Percentiles rank a stretch among this genome's conserved stretches.
Conservation (phyloP, 2,113 vertebrate species). For the Pterocles gutturalis region DNA sequence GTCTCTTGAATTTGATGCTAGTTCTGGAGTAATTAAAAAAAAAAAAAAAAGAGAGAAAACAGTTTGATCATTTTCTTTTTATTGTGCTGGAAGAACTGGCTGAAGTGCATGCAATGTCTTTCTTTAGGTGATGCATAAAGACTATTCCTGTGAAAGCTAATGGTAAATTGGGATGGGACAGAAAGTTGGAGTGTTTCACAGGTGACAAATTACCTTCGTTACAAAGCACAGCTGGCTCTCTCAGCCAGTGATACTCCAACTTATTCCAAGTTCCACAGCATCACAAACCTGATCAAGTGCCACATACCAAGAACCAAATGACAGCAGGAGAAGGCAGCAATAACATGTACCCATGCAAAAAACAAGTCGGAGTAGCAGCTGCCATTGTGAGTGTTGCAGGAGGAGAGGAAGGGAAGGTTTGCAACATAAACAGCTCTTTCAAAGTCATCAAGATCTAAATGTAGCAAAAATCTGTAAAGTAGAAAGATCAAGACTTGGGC, state of each 20-base stretch:
- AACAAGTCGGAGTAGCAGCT: neutral
- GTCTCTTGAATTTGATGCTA: neutral
- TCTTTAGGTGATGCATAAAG: neutral
- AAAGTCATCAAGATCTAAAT: neutral
- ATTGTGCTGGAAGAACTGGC: neutral
- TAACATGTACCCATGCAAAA: neutral
- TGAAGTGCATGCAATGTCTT: neutral
- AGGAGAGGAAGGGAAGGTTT: neutral
- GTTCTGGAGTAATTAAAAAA: neutral
- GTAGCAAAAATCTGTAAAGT: neutral
- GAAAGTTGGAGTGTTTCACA: neutral
- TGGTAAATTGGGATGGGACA: neutral
- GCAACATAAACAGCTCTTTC: neutral
- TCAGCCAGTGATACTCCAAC: neutral
- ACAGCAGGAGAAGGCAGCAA: neutral
- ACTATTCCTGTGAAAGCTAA: neutral
- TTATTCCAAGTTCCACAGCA: neutral
- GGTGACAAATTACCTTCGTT: neutral
- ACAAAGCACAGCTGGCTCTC: neutral
- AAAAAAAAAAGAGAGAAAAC: neutral
- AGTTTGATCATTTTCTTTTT: neutral
- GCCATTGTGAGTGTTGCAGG: neutral
- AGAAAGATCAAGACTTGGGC: neutral
- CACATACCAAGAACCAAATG: neutral
- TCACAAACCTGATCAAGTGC: neutral